Percentiles rank a stretch among this genome's conserved stretches.
These are phyloP conservation scores for Sebastes vulpes DNA, from an alignment of 2,797 vertebrate genomes.

Conservation along the genomic window DNA sequence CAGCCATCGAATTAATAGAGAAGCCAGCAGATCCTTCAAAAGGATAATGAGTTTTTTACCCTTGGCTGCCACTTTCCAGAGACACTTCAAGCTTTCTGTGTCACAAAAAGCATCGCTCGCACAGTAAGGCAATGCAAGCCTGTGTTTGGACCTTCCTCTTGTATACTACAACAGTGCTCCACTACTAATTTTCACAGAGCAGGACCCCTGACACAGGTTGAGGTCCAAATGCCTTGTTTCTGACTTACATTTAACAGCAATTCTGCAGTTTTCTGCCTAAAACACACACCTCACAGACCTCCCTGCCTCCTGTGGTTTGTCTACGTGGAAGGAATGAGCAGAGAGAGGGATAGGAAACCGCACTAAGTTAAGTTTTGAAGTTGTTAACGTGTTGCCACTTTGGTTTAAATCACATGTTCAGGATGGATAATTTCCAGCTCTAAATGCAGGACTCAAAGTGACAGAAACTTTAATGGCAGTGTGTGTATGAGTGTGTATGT, in stretches of 20 bases:
- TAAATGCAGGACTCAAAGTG: background rate
- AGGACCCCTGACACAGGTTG: background rate
- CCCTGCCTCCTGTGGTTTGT: background rate
- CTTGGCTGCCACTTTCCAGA: slow-evolving; percentile 46
- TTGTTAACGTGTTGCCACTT: background rate
- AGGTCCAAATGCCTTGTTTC: background rate
- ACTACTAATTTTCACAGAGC: background rate
- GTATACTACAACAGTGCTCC: background rate
- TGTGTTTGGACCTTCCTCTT: background rate
- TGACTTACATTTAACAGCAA: background rate
- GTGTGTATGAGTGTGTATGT: background rate
- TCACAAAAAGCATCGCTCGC: slow-evolving; percentile 6
- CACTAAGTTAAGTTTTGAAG: background rate
- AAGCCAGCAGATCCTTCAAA: slow-evolving; percentile 45
- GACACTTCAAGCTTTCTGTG: slow-evolving; percentile 4
- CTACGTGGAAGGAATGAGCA: background rate
- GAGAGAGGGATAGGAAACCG: background rate
- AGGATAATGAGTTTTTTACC: slow-evolving; percentile 58
- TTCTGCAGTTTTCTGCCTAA: background rate
- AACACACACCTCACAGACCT: background rate
- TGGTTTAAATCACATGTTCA: background rate
- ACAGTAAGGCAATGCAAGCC: background rate
- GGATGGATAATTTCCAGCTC: background rate
- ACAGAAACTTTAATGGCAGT: background rate
- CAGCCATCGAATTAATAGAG: slow-evolving; percentile 60